Evolutionary conservation across 2,888 invertebrate species (phyloP).

Genomic region (Platycnemis pennipes): DNA sequence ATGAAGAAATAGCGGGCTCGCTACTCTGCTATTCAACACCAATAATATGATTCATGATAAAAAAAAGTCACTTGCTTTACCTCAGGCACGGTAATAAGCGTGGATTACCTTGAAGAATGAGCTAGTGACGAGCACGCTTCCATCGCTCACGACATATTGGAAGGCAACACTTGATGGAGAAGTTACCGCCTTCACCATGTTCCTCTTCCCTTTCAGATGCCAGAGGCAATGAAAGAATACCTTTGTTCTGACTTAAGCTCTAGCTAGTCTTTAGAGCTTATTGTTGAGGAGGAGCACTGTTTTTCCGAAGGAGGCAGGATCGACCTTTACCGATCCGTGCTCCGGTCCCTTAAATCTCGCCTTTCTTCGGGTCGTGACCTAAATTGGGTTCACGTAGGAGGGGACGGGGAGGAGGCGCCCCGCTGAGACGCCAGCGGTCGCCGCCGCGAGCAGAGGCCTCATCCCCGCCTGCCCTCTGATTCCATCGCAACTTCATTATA

Average conservation of each 20-base stretch:
- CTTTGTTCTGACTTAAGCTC: not conserved
- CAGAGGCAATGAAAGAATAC: not conserved
- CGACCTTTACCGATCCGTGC: constrained; percentile 8
- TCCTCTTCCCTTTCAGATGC: not conserved
- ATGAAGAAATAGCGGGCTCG: too few species aligned
- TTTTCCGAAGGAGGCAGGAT: not conserved
- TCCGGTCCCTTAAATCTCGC: not conserved
- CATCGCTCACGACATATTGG: too few species aligned
- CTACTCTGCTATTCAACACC: too few species aligned
- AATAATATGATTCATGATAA: too few species aligned
- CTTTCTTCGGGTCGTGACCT: not conserved
- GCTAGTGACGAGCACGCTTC: too few species aligned
- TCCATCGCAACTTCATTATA: not conserved
- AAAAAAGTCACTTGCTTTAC: too few species aligned
- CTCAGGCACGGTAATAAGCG: too few species aligned
- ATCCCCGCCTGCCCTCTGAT: not conserved
- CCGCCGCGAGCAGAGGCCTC: not conserved
- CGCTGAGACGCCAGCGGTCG: not conserved
- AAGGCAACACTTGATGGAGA: not conserved
- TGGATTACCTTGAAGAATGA: too few species aligned
- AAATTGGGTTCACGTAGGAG: constrained; percentile 17
- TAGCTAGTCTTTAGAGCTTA: not conserved
- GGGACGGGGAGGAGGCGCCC: not conserved
- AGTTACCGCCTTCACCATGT: not conserved
- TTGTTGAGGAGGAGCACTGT: not conserved